Evolutionary conservation across 92 coral and sea anemone species (phyloP).

Genomic region (Heteractis magnifica): DNA sequence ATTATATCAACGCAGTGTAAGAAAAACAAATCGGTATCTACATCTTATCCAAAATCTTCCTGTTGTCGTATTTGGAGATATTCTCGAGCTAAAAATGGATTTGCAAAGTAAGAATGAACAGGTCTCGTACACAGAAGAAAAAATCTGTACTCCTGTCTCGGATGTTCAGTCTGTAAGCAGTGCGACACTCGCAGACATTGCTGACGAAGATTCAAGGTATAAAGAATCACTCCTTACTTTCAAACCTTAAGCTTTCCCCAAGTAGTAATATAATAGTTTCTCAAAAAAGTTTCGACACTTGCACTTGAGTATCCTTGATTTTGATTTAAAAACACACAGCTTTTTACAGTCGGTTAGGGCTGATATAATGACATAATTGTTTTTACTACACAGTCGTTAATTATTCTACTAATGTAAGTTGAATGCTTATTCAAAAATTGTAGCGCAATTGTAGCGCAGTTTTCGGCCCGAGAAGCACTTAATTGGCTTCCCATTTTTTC

Average conservation of each 20-base stretch:
- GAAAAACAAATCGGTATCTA: background rate
- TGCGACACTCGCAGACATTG: background rate
- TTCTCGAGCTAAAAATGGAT: background rate
- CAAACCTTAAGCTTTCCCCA: background rate
- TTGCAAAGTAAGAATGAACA: background rate
- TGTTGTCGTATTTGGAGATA: background rate
- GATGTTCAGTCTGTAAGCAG: background rate
- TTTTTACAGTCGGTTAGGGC: too few species aligned
- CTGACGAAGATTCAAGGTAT: background rate
- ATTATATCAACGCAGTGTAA: background rate
- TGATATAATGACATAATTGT: background rate
- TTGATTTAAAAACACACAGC: too few species aligned
- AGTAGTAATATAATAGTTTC: background rate
- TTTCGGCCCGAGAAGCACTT: background rate
- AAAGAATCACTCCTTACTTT: background rate
- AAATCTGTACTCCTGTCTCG: background rate
- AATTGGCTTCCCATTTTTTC: background rate
- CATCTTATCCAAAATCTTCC: background rate
- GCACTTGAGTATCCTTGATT: background rate
- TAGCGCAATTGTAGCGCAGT: too few species aligned
- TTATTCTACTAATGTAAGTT: background rate
- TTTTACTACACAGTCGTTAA: background rate
- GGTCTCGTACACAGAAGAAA: background rate
- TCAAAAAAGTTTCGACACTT: background rate
- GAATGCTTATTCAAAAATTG: background rate